Evolutionary conservation across 2,888 invertebrate genomes (phyloP), one percentile per base, ranked within the genome.

Genomic region (Sesia bembeciformis): DNA sequence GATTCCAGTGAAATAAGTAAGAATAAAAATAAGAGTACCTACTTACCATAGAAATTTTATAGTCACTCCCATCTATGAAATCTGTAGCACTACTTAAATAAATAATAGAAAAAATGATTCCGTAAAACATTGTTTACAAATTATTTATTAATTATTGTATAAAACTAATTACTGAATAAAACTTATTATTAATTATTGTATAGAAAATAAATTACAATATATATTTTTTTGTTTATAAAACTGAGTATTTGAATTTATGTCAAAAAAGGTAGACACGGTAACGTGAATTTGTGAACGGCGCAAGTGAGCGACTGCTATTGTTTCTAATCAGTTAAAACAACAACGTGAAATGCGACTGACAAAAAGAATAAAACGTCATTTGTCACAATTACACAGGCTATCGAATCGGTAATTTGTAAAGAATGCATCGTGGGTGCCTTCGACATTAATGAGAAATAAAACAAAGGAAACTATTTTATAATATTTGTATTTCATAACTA

Each of bases 41-140:
- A 83, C 81, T 77, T 62, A 83, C 84, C 83, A 82, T 80, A 39
- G 46, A 46, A 46, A 46, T n/a, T 46, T 46, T 46, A 4, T 8
- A n/a, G 23, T 23, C 5, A 46, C 23, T 46, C 23, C n/a, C 46
- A 8, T 46, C 6, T 23, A 4, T 5, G 5, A 46, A 5, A n/a
- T 23, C 23, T 3, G n/a, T 46, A 46, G 46, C 46, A 46, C 8
- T 46, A 8, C 8, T 23, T 8, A 5, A n/a, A 5, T 4, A 46
- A 46, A 46, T 46, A 8, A 46, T n/a, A n/a, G 23, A 46, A 46
- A 8, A 46, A 46, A 46, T 8, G 23, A 23, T 3, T 46, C n/a
- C n/a, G 23, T 46, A 46, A 46, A 8, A 46, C 46, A 46, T 3
- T 46, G n/a, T 23, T 23, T 23, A 23, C 7, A 4, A 23, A 8